A percentile compares a stretch with the other conserved stretches of the same genome.
These are phyloP conservation scores for Conus betulinus DNA, from an alignment of 1,140 invertebrate species.

Conservation along the genomic window DNA sequence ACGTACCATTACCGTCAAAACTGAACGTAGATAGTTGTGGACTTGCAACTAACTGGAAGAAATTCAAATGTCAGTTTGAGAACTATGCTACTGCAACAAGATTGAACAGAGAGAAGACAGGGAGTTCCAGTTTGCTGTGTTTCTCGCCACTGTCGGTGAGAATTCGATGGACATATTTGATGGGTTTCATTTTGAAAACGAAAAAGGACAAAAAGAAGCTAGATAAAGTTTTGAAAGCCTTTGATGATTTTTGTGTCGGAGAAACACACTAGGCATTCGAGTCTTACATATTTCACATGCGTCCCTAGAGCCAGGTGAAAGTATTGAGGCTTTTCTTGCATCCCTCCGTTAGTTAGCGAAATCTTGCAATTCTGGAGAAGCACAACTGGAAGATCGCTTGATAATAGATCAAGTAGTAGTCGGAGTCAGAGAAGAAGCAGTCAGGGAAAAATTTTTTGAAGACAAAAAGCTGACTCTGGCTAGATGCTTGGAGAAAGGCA, in stretches of 20 bases:
- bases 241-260: not conserved
- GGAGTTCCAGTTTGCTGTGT: not conserved
- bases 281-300: not conserved
- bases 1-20: too few relatives aligned
- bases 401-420: not conserved
- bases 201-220: not conserved
- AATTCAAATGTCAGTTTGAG: not conserved
- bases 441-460: too few relatives aligned
- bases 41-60: not conserved
- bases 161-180: too few relatives aligned
- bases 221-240: not conserved
- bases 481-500: too few relatives aligned
- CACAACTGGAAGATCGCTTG: too few relatives aligned
- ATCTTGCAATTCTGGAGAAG: too few relatives aligned
- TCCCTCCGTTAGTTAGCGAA: not conserved
- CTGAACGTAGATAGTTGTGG: too few relatives aligned
- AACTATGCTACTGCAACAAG: not conserved
- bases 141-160: not conserved
- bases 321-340: not conserved
- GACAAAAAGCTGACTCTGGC: too few relatives aligned
- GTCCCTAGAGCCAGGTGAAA: not conserved
- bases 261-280: not conserved
- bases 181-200: too few relatives aligned
- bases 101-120: too few relatives aligned
- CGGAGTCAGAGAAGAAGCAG: too few relatives aligned